Evolutionary conservation across 2,113 vertebrate species (phyloP), one percentile per base, ranked within the genome.

Genomic region (Capreolus pygargus): DNA sequence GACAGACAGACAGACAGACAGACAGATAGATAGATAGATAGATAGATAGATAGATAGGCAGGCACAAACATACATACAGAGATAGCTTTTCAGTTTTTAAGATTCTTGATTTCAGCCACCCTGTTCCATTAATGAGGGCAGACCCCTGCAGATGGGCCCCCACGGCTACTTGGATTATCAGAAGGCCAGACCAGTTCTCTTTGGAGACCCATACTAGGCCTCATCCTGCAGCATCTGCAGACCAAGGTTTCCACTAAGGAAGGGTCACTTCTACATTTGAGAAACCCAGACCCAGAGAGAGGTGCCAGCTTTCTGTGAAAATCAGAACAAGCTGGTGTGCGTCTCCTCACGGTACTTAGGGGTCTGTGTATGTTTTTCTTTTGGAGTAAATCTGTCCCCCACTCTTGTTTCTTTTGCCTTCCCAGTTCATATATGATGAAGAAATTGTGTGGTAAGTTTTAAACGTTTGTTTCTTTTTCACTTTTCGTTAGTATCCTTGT

Each of bases 401-500:
- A 50, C 79, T 25, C 58, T 93, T 98, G 97, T 98, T 98, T 92
- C 93, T 91, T 96, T 97, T 97, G 93, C n/a, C 87, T 98, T 98
- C 79, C 98, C 98, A 99, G 99, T 99, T 99, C 98, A 99, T 99
- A 98, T 99, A 99, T 36, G 99, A 99, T 93, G 99, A 99, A 96
- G 99, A 99, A 99, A 99, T 99, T 95, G 99, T 99, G 88, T 99
- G 99, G 99, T 99, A 99, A 99, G 99, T 99, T 94, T 58, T 33
- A 30, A 85, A 82, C 10, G 1, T 94, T 67, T 78, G 39, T 54
- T 96, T 93, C 67, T 64, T 10, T 0, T 92, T 54, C 90, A 89
- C 92, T 57, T 88, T 33, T 6, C 39, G 30, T 94, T 55, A 52
- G 7, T 13, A 8, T 67, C 54, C 67, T 89, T 43, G 10, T 27